These are phyloP conservation scores for Hirtodrosophila duncani DNA, from an alignment of 2,888 invertebrate species.

Conservation along the genomic window DNA sequence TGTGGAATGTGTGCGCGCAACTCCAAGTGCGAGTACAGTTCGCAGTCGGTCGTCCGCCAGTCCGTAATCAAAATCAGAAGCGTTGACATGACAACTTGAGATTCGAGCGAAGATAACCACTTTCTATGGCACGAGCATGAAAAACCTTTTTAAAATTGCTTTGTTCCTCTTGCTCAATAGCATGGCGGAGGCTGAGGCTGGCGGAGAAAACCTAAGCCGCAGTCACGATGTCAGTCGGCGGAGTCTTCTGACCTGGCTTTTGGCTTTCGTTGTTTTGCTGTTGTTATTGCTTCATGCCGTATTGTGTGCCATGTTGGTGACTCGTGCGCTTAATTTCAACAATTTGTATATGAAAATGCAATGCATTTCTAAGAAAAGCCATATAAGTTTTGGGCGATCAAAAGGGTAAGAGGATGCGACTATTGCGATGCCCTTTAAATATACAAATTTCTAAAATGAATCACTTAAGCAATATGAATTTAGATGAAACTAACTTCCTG, in stretches of 20 bases:
- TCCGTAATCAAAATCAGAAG: constrained; percentile 67
- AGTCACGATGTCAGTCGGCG: constrained; percentile 49
- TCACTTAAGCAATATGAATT: too few relatives aligned
- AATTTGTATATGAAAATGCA: constrained; percentile 61
- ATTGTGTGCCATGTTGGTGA: constrained; percentile 57
- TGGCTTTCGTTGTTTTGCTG: too few relatives aligned
- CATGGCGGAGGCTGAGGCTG: too few relatives aligned
- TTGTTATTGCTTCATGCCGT: too few relatives aligned
- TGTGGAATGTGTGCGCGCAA: constrained; percentile 44
- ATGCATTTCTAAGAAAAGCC: constrained; percentile 61
- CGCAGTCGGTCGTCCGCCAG: neutral
- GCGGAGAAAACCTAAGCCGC: constrained; percentile 14
- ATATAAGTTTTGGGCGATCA: too few relatives aligned
- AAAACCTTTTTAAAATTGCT: constrained; percentile 56
- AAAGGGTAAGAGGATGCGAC: too few relatives aligned
- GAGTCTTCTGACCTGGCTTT: constrained; percentile 42
- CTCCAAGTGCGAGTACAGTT: too few relatives aligned
- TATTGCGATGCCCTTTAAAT: too few relatives aligned
- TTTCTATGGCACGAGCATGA: constrained; percentile 71
- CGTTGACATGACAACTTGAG: constrained; percentile 76
- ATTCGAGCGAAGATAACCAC: constrained; percentile 61
- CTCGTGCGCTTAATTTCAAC: constrained; percentile 71
- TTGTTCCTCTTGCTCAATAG: constrained; percentile 31
- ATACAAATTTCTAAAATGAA: too few relatives aligned
- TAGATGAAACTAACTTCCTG: too few relatives aligned